phyloP scores from a whole-genome alignment of 2,113 vertebrate species.

The Orthonyx spaldingii region DNA sequence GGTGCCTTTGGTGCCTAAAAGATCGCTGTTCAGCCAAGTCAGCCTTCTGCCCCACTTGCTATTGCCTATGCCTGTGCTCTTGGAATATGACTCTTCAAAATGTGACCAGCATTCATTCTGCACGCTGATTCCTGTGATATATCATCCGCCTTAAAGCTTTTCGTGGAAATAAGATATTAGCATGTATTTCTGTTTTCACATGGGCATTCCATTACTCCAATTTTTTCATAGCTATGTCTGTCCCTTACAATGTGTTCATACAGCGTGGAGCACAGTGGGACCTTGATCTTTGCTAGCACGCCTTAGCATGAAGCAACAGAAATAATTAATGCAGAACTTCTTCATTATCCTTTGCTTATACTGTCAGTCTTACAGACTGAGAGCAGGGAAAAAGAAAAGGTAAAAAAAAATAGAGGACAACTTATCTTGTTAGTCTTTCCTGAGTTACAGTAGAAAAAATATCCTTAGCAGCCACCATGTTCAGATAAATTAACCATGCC shows the following conservation, averaged over 20 bases:
- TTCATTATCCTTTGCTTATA: neutral
- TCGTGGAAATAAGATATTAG: neutral
- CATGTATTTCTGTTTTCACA: neutral
- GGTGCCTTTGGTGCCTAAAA: neutral
- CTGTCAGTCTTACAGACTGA: neutral
- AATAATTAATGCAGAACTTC: neutral
- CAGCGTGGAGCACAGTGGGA: neutral
- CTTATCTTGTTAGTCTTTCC: neutral
- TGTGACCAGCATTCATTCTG: neutral
- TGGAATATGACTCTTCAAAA: neutral
- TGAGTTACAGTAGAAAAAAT: neutral
- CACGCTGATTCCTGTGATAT: neutral
- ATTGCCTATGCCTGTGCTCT: neutral
- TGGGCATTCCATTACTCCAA: neutral
- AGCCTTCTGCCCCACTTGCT: neutral
- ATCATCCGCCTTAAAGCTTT: neutral
- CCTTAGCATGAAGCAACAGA: neutral
- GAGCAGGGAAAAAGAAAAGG: rapidly evolving
- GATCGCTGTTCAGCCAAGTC: neutral
- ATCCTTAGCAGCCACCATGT: neutral
- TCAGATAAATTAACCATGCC: neutral
- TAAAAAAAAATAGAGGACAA: neutral
- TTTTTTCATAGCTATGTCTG: neutral
- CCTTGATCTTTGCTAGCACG: neutral
- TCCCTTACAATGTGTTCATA: neutral